Conservation (phyloP, 2,113 vertebrate genomes). For the Bufo gargarizans region DNA sequence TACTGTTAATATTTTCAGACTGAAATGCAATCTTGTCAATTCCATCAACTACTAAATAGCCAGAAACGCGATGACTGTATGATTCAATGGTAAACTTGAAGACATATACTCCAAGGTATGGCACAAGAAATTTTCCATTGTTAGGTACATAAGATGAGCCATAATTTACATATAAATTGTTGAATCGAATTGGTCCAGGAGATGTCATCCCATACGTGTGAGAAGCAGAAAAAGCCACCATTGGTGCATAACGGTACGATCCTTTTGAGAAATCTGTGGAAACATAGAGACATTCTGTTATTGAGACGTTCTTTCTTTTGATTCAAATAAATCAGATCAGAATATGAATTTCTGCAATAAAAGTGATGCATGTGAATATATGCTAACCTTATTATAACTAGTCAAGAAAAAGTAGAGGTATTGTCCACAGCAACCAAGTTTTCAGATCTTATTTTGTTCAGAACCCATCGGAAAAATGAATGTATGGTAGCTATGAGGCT, state of each 20-base stretch:
- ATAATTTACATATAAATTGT: constrained; percentile 79
- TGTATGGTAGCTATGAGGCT: no score
- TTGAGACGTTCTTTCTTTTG: background rate
- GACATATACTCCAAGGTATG: constrained; percentile 79
- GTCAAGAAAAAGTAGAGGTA: no score
- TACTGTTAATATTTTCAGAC: constrained; percentile 70
- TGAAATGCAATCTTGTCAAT: constrained; percentile 78
- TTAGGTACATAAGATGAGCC: constrained; percentile 76
- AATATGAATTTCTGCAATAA: no score
- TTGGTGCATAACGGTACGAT: constrained; percentile 79
- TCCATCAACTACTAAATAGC: constrained; percentile 78
- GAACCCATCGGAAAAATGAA: no score
- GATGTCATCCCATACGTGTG: constrained; percentile 76
- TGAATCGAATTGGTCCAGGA: constrained; percentile 79
- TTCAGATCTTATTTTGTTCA: no score
- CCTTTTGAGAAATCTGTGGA: constrained; percentile 80
- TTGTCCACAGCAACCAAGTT: no score
- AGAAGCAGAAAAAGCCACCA: constrained; percentile 80
- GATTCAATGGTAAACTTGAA: constrained; percentile 81
- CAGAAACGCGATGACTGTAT: constrained; percentile 72
- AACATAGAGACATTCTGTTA: background rate
- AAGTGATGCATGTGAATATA: no score
- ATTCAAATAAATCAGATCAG: no score
- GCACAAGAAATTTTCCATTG: constrained; percentile 77
- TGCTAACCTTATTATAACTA: no score